Evolutionary conservation across 2,113 vertebrate genomes (phyloP), one percentile per base, ranked within the genome.

Genomic region (Equus przewalskii): DNA sequence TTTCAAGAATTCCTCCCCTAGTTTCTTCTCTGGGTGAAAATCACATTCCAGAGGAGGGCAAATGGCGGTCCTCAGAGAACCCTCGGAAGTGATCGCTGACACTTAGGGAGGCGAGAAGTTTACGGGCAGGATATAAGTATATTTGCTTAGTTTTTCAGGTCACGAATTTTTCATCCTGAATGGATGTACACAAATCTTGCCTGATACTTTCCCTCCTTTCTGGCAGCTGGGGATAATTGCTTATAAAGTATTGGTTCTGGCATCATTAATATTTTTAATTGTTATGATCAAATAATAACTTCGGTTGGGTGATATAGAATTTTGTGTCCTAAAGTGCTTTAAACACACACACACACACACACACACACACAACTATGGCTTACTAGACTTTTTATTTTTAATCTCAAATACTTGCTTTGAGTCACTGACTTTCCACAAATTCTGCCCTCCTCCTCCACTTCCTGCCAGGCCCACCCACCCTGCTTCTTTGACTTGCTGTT

Each of bases 241-340:
- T 98, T 94, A 54, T 58, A 97, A 97, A 98, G 96, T 65, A 95
- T 93, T 96, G 97, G 85, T 58, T 96, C 94, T 81, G 0, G 30
- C 81, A 90, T 97, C 97, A 97, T 89, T 97, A 97, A 90, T 98
- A 96, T 76, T 98, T 97, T 89, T 97, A 95, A 98, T 98, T 94
- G 91, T 75, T 85, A 88, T 97, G 87, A 97, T 96, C 95, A 97
- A 97, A 97, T 97, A 97, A 97, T 96, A 97, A 94, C 78, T 94
- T 98, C 98, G 92, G 93, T 94, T 97, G 84, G 76, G 83, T 96
- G 86, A 69, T 86, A 44, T 97, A 94, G 89, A 96, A 95, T 91
- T 94, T 92, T 97, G 73, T 96, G 86, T 97, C 92, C 73, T 90
- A 83, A 97, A 86, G 92, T 26, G 30, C 56, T 82, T 62, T 62